Evolutionary conservation across 2,113 vertebrate species (phyloP).

Genomic region (Notothenia coriiceps): DNA sequence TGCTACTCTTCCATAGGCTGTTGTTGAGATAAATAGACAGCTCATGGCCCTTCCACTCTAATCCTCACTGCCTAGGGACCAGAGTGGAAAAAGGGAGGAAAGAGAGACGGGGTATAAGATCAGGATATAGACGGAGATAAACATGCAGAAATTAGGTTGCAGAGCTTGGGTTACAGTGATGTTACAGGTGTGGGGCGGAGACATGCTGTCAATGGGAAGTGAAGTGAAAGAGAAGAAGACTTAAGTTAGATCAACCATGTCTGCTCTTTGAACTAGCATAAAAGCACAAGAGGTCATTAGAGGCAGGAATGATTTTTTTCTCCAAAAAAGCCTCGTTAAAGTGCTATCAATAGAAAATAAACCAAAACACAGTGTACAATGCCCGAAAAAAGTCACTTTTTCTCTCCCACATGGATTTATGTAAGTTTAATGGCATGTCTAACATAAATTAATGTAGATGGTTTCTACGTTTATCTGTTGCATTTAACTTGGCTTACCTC

Average conservation of each 20-base stretch:
- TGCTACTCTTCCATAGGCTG: conserved; percentile 55
- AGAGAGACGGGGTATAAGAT: conserved; percentile 12
- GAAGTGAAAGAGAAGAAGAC: conserved; percentile 51
- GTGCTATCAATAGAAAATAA: conserved; percentile 81
- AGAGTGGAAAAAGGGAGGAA: conserved; percentile 62
- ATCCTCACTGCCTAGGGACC: conserved; percentile 68
- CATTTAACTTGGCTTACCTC: conserved; percentile 32
- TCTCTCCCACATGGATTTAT: conserved; percentile 54
- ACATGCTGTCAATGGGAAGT: conserved; percentile 29
- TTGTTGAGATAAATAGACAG: conserved; percentile 77
- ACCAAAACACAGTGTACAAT: conserved; percentile 68
- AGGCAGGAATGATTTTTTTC: conserved; percentile 76
- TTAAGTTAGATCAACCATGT: conserved; percentile 51
- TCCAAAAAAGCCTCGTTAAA: conserved; percentile 76
- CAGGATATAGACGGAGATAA: conserved; percentile 18
- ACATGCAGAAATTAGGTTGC: conserved; percentile 27
- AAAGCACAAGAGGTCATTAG: conserved; percentile 67
- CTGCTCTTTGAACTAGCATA: conserved; percentile 42
- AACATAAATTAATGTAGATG: conserved; percentile 41
- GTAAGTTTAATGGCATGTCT: conserved; percentile 57
- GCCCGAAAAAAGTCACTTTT: conserved; percentile 64
- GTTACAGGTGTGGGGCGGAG: conserved; percentile 43
- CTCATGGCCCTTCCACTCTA: conserved; percentile 53
- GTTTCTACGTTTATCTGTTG: conserved; percentile 33
- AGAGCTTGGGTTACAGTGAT: conserved; percentile 21